Base-by-base conservation (phyloP, 2,113 vertebrate genomes). In the Arenaria interpres region DNA sequence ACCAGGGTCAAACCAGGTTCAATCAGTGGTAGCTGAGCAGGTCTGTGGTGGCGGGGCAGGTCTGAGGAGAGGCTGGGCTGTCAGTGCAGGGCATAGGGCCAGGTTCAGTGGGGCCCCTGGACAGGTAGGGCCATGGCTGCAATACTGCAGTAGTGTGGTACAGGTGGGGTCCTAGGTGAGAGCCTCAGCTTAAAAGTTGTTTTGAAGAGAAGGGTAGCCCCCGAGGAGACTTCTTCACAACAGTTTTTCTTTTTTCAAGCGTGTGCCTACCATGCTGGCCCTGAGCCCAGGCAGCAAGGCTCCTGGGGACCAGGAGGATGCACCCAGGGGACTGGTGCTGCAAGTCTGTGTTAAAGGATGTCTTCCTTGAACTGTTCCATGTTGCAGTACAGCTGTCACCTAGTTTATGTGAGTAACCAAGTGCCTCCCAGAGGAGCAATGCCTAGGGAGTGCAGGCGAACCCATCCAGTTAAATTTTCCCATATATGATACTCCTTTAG, bases 391-490 rank as follows among this genome's bases (percentile, higher is more conserved):
- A 66, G 37, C 33, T 39, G 53, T 67, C 33, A 45, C 28, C 53
- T 53, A 46, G 33, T 28, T 67, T n/a, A 20, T 14, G 50, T 0
- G 3, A 33, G 37, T 32, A 45, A 28, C 53, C n/a, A n/a, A 27
- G 39, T 27, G 54, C 16, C 13, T 57, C 33, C 33, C 3, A 9
- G 45, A 53, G 30, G 18, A 88, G 24, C 7, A 23, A 23, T 0
- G 4, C 14, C 9, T 53, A 21, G 23, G 21, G 12, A 66, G 11
- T 2, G 3, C 23, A 7, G 8, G 51, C 0, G 0, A 67, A 41
- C 25, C 21, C 18, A 43, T 32, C 21, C 45, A 14, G 10, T 50
- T 71, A 66, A 37, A 35, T 72, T 46, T 60, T 88, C 12, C 53
- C 6, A 6, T 8, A 5, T 51, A 8, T 45, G 33, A 32, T 35